Conservation (phyloP, 2,113 vertebrate genomes). For the Charadrius vociferus region DNA sequence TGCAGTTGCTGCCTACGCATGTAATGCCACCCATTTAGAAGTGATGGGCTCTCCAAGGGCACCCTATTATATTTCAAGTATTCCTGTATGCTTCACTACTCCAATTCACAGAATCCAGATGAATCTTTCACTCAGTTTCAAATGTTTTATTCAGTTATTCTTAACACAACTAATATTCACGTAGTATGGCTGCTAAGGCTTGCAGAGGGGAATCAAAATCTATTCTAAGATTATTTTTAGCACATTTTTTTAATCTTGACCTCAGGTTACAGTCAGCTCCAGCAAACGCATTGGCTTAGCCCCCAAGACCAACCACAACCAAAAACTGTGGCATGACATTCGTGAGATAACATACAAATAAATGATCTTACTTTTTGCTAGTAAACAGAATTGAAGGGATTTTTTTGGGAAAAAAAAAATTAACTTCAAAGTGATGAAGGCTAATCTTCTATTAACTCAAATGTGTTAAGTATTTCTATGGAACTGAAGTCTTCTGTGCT, state of each 20-base stretch:
- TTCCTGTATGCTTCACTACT: not conserved
- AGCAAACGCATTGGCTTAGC: not conserved
- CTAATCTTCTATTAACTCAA: not conserved
- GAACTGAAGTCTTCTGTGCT: not conserved
- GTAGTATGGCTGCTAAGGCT: not conserved
- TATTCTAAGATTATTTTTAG: not conserved
- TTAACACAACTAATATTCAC: not conserved
- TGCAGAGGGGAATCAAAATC: not conserved
- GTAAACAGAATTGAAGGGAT: not conserved
- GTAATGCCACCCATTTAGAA: not conserved
- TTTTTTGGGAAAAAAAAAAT: not conserved
- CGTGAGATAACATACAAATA: not conserved
- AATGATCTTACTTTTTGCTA: not conserved
- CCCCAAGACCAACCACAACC: not conserved
- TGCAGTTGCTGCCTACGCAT: not conserved
- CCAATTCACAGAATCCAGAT: not conserved
- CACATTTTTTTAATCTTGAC: not conserved
- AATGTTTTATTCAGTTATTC: not conserved
- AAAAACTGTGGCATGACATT: not conserved
- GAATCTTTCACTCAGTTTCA: not conserved
- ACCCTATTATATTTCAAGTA: not conserved
- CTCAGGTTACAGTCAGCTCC: not conserved
- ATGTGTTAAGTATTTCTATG: rapidly evolving
- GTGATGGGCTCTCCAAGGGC: not conserved
- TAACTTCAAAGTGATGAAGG: not conserved